A percentile compares a stretch with the other conserved stretches of the same genome.
Conservation (phyloP, 2,888 invertebrate genomes). For the Tholera decimalis region DNA sequence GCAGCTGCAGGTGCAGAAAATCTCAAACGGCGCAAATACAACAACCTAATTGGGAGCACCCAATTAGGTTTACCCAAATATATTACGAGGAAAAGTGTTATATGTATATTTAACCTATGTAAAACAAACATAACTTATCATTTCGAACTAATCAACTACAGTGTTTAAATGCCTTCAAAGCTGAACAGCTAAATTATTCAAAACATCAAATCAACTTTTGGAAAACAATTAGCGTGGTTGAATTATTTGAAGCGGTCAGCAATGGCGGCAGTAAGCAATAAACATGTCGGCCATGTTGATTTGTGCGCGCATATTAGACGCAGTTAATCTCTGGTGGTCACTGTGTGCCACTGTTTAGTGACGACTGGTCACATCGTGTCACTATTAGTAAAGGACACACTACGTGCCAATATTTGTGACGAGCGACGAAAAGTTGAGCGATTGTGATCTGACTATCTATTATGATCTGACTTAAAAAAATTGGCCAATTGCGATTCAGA, state of each 20-base stretch:
- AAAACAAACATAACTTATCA: too few relatives aligned
- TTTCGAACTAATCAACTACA: too few relatives aligned
- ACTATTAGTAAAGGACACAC: constrained; percentile 1
- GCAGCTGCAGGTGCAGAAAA: too few relatives aligned
- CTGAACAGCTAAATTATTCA: background rate
- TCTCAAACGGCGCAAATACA: too few relatives aligned
- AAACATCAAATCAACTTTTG: constrained; percentile 6
- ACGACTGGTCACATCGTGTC: background rate
- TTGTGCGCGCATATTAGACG: constrained; percentile 66
- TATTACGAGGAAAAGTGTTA: too few relatives aligned
- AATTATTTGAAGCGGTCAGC: constrained; percentile 20
- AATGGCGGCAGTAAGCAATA: constrained; percentile 36
- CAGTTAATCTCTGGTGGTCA: constrained; percentile 63
- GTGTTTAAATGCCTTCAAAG: too few relatives aligned
- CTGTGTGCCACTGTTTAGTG: constrained; percentile 4
- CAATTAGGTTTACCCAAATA: too few relatives aligned
- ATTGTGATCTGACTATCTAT: too few relatives aligned
- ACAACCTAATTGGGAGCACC: too few relatives aligned
- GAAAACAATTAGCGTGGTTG: constrained; percentile 17
- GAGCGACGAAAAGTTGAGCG: background rate
- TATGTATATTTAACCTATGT: too few relatives aligned
- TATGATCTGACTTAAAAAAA: too few relatives aligned
- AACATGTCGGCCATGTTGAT: constrained; percentile 59
- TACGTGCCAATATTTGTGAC: background rate
- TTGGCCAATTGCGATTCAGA: too few relatives aligned